Percentiles rank a stretch among this genome's conserved stretches.
These are phyloP conservation scores for Natrix natrix DNA, from an alignment of 2,797 vertebrate species.

Conservation along the genomic window DNA sequence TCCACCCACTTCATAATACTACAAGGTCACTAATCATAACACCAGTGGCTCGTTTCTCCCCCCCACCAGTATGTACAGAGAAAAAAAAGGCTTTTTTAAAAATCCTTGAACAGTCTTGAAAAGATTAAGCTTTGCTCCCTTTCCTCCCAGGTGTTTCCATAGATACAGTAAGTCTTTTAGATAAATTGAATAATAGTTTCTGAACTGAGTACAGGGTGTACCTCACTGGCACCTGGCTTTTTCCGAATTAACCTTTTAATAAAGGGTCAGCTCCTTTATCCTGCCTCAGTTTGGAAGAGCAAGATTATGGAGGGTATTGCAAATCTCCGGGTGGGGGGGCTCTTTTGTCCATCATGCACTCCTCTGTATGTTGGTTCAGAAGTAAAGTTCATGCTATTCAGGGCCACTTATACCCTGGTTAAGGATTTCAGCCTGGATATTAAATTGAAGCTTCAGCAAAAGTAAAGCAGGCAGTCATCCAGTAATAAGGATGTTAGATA, in stretches of 20 bases:
- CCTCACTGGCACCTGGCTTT: slow-evolving; percentile 41
- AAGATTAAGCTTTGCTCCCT: slow-evolving; percentile 43
- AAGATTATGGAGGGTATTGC: neutral
- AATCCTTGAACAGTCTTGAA: slow-evolving; percentile 54
- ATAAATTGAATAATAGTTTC: slow-evolving; percentile 65
- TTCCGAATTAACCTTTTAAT: neutral
- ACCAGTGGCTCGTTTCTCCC: slow-evolving; percentile 19
- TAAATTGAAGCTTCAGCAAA: slow-evolving; percentile 13
- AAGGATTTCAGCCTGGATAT: neutral
- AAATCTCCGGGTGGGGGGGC: neutral
- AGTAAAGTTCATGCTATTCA: neutral
- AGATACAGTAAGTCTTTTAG: slow-evolving; percentile 64
- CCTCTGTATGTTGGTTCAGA: neutral
- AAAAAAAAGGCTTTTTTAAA: slow-evolving; percentile 37
- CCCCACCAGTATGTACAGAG: neutral
- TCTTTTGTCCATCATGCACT: slow-evolving; percentile 6
- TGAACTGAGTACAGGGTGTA: slow-evolving; percentile 62
- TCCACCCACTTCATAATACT: slow-evolving; percentile 31
- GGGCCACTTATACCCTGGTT: neutral
- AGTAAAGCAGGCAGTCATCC: slow-evolving; percentile 14
- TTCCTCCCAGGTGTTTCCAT: slow-evolving; percentile 69
- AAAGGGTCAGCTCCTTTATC: neutral
- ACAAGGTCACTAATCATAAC: slow-evolving; percentile 48
- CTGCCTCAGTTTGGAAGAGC: slow-evolving; percentile 21
- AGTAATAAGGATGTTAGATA: too few species aligned